Base-by-base conservation (phyloP, 2,113 vertebrate genomes). In the Phaethon lepturus region DNA sequence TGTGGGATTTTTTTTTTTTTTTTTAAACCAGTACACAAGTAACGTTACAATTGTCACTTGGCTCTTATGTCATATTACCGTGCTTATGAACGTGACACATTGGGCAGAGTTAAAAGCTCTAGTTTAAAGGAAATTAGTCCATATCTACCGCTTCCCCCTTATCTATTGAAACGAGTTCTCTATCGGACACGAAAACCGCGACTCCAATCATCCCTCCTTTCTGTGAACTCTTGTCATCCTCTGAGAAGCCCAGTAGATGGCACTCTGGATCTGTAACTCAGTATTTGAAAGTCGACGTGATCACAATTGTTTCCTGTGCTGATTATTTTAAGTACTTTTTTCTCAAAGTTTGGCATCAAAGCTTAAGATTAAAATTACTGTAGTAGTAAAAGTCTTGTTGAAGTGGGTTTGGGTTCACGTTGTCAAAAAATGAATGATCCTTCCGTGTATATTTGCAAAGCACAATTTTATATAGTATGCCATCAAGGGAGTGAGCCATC, bases 231-330 rank as follows among this genome's bases (percentile, higher is more conserved):
- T 10, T 82, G 87, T 56, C 40, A 55, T 13, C 6, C 20, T 11
- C 16, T 0, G 35, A 18, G 47, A 25, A 50, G 28, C 28, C 90
- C 95, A 47, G 77, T 38, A 97, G 97, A 76, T 96, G 97, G 95
- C 95, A 73, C 74, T 94, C 89, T 76, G 66, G 78, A 38, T 50
- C 95, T 69, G 74, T 81, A 58, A 66, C 60, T 59, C 31, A 3
- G 20, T 13, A 3, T 86, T 79, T 56, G 24, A 31, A 38, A 53
- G 18, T 13, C 2, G 18, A 42, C 5, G 11, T 10, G 18, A 9
- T 58, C 18, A 19, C 35, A 25, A 0, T 4, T n/a, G 15, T 29
- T 11, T 75, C 10, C 26, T n/a, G 15, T 45, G 59, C 53, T 47
- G 25, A 13, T 56, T 47, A 25, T 40, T 75, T 10, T 20, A 47